Evolutionary conservation across 23 tunicate genomes (phyloP).

Genomic region (Diplosoma virens): DNA sequence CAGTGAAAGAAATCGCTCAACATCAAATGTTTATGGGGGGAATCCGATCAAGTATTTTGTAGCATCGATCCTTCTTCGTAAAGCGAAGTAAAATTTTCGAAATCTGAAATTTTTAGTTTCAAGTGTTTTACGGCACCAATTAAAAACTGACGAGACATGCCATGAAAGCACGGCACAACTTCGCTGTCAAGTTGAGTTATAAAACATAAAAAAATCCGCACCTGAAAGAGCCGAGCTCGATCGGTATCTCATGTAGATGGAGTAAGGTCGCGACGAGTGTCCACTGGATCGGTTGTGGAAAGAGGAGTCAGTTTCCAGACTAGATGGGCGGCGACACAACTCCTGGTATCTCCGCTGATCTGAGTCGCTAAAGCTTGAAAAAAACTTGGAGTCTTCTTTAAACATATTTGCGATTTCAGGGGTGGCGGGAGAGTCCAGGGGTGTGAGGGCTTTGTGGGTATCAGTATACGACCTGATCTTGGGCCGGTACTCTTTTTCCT

Average conservation of each 20-base stretch:
- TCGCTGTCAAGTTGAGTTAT: too few species aligned
- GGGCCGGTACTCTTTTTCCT: too few species aligned
- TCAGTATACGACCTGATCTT: too few species aligned
- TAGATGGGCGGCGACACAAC: constrained; percentile 43
- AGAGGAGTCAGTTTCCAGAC: constrained; percentile 9
- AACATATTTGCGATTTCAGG: constrained; percentile 44
- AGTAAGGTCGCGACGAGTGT: constrained; percentile 23
- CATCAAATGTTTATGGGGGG: too few species aligned
- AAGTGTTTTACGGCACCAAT: background rate
- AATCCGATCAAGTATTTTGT: too few species aligned
- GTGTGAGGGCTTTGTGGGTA: background rate
- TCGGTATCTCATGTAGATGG: background rate
- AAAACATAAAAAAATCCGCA: too few species aligned
- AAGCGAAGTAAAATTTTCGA: too few species aligned
- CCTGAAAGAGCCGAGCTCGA: constrained; percentile 39
- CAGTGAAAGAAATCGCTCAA: too few species aligned
- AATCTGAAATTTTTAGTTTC: too few species aligned
- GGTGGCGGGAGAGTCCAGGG: constrained; percentile 18
- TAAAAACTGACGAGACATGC: background rate
- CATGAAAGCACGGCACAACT: too few species aligned
- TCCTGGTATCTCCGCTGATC: constrained; percentile 66
- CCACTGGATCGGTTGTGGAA: constrained; percentile 7
- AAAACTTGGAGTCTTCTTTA: constrained; percentile 58
- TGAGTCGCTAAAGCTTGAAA: constrained; percentile 67
- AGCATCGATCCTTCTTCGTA: too few species aligned